Base-by-base conservation (phyloP, 2,113 vertebrate genomes). In the Chunga burmeisteri region DNA sequence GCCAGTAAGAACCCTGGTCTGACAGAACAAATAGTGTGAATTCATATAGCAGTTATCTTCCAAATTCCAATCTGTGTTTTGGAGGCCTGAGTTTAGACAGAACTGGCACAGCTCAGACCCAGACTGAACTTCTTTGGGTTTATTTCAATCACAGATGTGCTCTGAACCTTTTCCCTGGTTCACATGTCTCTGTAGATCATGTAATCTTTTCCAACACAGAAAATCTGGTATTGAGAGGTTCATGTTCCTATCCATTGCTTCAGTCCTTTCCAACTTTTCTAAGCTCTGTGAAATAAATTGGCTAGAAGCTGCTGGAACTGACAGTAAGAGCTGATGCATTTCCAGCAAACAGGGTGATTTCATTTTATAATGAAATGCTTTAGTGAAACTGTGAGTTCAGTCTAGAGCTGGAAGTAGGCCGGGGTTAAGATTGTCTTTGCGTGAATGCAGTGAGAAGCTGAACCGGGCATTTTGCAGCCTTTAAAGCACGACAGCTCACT, bases 141-240 rank as follows among this genome's bases (percentile, higher is more conserved):
- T 82, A 81, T 94, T 94, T 86, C 81, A 59, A 42, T 70, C 93
- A 27, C 86, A 94, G 97, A 87, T 94, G 84, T 91, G 81, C 78
- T 89, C 81, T 93, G 91, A 95, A 80, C 78, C 58, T 95, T 88
- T 40, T 90, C 86, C 81, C 87, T 36, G 38, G 49, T 82, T 94
- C 81, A 49, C 65, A 25, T 10, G 42, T 96, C 93, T 95, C 91
- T 56, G 55, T 42, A 50, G 74, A 88, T 80, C 71, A 3, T 52
- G 84, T 82, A 62, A 91, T 91, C 94, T 95, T 97, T 95, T 94
- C 96, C 94, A 88, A 56, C 62, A 86, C 90, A 96, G 61, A 71
- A 88, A 93, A 90, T 87, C 52, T 96, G 95, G 12, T 73, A 58
- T 55, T 6, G 90, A 88, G 86, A 83, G 42, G 80, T 78, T 77